Conservation (phyloP, 2,113 vertebrate species). For the Lepisosteus oculatus region DNA sequence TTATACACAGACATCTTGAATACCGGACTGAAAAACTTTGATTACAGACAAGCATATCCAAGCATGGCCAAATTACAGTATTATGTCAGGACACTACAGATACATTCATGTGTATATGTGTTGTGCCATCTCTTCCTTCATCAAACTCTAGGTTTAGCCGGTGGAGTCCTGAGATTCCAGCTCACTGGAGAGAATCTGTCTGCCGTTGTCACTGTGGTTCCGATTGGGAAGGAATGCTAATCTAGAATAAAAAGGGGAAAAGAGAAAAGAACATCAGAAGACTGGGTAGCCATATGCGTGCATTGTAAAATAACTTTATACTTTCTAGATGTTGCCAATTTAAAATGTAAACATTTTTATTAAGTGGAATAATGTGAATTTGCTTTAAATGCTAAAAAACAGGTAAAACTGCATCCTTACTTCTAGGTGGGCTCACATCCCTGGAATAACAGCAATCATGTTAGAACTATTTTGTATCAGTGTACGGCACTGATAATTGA, state of each 20-base stretch:
- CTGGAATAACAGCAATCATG: too few species aligned
- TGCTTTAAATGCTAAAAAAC: too few species aligned
- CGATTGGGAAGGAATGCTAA: constrained; percentile 66
- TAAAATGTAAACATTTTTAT: too few species aligned
- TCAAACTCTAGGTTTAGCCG: constrained; percentile 36
- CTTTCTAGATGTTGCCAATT: too few species aligned
- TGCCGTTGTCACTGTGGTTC: constrained; percentile 65
- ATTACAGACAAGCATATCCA: neutral
- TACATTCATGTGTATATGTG: too few species aligned
- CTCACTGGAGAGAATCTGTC: constrained; percentile 60
- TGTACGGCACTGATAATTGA: too few species aligned
- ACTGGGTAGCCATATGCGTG: neutral
- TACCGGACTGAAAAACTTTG: neutral
- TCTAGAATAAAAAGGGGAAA: constrained; percentile 40
- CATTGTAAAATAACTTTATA: too few species aligned
- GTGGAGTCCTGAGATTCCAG: constrained; percentile 65
- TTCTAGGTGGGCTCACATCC: too few species aligned
- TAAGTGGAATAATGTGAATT: too few species aligned
- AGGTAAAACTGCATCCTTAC: too few species aligned
- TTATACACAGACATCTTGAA: neutral
- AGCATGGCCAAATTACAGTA: neutral
- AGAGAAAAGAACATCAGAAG: neutral
- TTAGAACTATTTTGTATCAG: too few species aligned
- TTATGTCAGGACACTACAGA: neutral
- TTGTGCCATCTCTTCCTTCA: constrained; percentile 19